Percentiles rank a stretch among this genome's conserved stretches.
Conservation (phyloP, 2,797 vertebrate genomes). For the Aeoliscus strigatus region DNA sequence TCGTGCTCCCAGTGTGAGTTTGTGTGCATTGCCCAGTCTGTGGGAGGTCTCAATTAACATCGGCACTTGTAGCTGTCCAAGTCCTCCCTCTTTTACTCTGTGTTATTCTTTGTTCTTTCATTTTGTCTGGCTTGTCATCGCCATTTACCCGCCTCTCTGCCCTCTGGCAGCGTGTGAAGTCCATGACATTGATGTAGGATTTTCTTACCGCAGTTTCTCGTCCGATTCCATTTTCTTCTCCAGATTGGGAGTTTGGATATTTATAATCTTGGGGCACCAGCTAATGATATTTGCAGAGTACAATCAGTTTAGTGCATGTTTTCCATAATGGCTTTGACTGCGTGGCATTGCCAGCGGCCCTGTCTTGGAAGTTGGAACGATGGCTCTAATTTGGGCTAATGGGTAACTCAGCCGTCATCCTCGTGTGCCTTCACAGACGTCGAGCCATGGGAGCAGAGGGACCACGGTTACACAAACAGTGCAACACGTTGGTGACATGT, state of each 20-base stretch:
- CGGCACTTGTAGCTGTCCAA: constrained; percentile 12
- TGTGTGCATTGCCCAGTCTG: constrained; percentile 1
- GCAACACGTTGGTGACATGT: constrained; percentile 50
- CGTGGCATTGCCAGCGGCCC: constrained; percentile 55
- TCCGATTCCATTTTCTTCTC: constrained; percentile 46
- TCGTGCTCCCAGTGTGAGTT: background rate
- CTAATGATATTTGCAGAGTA: constrained; percentile 71
- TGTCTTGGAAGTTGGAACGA: constrained; percentile 64
- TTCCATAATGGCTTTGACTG: constrained; percentile 64
- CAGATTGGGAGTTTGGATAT: constrained; percentile 60
- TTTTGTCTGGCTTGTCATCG: constrained; percentile 37
- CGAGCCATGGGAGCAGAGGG: constrained; percentile 49
- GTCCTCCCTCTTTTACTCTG: constrained; percentile 6
- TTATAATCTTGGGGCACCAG: constrained; percentile 66
- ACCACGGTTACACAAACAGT: constrained; percentile 23
- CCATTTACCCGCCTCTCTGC: constrained; percentile 31
- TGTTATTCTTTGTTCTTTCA: constrained; percentile 29
- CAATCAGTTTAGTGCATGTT: constrained; percentile 68
- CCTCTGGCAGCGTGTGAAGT: constrained; percentile 44
- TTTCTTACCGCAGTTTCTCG: constrained; percentile 52
- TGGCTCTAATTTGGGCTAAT: constrained; percentile 74
- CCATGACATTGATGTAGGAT: constrained; percentile 59
- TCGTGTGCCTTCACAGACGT: constrained; percentile 55
- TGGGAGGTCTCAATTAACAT: background rate
- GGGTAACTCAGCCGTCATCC: constrained; percentile 68